Conservation (phyloP, 1,140 invertebrate species). For the Cylas formicarius region DNA sequence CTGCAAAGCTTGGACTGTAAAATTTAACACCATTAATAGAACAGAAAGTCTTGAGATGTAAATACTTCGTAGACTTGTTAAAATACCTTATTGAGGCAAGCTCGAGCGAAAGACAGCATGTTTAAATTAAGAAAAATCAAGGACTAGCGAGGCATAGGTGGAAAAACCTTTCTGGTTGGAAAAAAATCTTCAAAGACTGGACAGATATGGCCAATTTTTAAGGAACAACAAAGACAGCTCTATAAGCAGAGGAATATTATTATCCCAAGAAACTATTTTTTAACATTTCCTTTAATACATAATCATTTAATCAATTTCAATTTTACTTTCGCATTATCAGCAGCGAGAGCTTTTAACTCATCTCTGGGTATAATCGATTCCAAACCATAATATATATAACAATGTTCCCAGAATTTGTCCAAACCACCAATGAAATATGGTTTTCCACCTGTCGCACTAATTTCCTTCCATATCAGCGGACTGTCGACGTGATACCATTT, state of each 20-base stretch:
- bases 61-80: too few relatives aligned
- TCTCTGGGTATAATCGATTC: constrained; percentile 41
- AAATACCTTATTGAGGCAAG: too few relatives aligned
- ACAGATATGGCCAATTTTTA: neutral
- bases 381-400: constrained; percentile 49
- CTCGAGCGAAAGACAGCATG: too few relatives aligned
- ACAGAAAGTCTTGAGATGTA: too few relatives aligned
- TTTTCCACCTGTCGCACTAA: constrained; percentile 44
- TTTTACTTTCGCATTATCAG: constrained; percentile 18
- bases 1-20: too few relatives aligned
- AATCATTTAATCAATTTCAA: constrained; percentile 10
- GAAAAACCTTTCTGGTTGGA: neutral
- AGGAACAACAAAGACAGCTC: neutral
- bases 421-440: constrained; percentile 46
- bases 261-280: neutral
- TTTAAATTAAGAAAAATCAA: constrained; percentile 6
- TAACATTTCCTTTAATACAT: too few relatives aligned
- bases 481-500: constrained; percentile 45
- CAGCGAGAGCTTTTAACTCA: constrained; percentile 40
- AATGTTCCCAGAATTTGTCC: constrained; percentile 49
- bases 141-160: neutral
- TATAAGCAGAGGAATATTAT: neutral
- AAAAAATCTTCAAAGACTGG: neutral
- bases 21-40: too few relatives aligned
- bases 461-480: constrained; percentile 48